Evolutionary conservation across 2,797 vertebrate genomes (phyloP).

Genomic region (Parambassis ranga): DNA sequence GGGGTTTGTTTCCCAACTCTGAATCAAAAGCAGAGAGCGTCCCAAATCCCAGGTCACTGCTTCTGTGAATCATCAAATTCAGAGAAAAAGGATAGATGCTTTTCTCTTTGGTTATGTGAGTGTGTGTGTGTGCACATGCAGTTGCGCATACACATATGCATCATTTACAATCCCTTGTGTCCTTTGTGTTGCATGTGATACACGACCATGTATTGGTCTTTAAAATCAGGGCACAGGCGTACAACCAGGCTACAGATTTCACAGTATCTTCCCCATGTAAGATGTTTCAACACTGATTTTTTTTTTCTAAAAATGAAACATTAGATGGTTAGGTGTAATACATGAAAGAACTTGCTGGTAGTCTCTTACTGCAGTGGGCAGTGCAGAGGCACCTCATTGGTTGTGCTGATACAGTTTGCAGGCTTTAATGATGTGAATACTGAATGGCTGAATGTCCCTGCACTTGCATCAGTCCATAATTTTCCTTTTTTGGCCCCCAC

Average conservation of each 20-base stretch:
- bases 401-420: slow-evolving; percentile 40
- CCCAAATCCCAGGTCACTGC: slow-evolving; percentile 63
- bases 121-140: background rate
- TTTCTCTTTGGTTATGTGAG: slow-evolving; percentile 17
- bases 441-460: slow-evolving; percentile 45
- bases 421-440: slow-evolving; percentile 56
- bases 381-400: slow-evolving; percentile 10
- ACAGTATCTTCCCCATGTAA: slow-evolving; percentile 1
- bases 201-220: slow-evolving; percentile 3
- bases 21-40: slow-evolving; percentile 67
- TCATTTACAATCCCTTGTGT: slow-evolving; percentile 22
- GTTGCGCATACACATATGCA: too few species aligned
- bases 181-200: slow-evolving; percentile 10
- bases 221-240: slow-evolving; percentile 3
- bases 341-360: slow-evolving; percentile 28
- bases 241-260: slow-evolving; percentile 4
- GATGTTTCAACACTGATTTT: slow-evolving; percentile 12
- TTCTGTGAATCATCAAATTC: slow-evolving; percentile 71
- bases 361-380: slow-evolving; percentile 22
- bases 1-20: slow-evolving; percentile 53
- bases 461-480: slow-evolving; percentile 54
- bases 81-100: slow-evolving; percentile 57
- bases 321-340: background rate
- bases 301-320: slow-evolving; percentile 2
- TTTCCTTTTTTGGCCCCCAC: background rate